Evolutionary conservation across 2,797 vertebrate genomes (phyloP).

Genomic region (Australoheros facetus): DNA sequence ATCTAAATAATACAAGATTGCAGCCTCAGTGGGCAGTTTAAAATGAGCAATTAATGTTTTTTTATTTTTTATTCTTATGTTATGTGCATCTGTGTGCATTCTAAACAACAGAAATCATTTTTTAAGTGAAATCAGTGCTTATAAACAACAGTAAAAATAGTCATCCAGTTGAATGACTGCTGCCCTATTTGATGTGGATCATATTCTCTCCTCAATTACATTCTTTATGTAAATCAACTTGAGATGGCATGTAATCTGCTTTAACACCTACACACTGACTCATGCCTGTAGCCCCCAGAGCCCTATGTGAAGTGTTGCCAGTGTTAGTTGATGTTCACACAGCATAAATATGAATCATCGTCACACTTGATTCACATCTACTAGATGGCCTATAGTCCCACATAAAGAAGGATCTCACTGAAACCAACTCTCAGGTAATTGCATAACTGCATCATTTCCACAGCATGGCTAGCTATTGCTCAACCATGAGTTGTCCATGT

Average conservation of each 20-base stretch:
- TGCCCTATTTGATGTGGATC: neutral
- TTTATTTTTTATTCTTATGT: neutral
- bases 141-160: neutral
- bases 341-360: conserved; percentile 44
- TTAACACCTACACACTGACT: conserved; percentile 49
- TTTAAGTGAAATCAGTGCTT: neutral
- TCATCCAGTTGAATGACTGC: neutral
- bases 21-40: neutral
- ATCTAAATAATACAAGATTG: neutral
- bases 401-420: conserved; percentile 5
- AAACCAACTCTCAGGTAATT: conserved; percentile 45
- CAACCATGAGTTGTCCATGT: conserved; percentile 18
- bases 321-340: conserved; percentile 37
- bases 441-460: conserved; percentile 47
- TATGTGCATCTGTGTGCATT: no score
- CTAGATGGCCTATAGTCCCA: neutral
- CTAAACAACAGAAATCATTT: neutral
- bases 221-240: conserved; percentile 2
- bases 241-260: conserved; percentile 7
- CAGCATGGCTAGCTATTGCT: conserved; percentile 24
- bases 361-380: conserved; percentile 14
- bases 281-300: conserved; percentile 19
- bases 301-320: conserved; percentile 34
- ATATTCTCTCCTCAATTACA: neutral
- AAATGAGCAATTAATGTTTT: neutral